A percentile compares a stretch with the other conserved stretches of the same genome.
phyloP scores from a whole-genome alignment of 2,113 vertebrate species.

The Sander vitreus region DNA sequence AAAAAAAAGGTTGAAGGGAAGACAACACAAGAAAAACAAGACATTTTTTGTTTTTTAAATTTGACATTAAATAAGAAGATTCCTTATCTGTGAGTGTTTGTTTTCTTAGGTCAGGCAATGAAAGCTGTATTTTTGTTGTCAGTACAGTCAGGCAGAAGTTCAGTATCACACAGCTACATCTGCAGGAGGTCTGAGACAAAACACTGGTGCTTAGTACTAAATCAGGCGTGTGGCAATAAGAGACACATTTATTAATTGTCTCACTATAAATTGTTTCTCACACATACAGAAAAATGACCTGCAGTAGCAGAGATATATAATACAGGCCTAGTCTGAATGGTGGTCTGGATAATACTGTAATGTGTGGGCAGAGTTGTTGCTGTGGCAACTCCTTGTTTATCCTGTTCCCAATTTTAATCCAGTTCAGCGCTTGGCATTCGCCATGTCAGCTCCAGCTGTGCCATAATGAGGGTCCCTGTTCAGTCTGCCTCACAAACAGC shows the following conservation, averaged over 20 bases:
- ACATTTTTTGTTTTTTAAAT: too few species aligned
- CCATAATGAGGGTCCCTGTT: constrained; percentile 60
- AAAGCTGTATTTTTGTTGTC: background rate
- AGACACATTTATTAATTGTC: background rate
- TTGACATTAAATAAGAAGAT: too few species aligned
- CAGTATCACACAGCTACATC: background rate
- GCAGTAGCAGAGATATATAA: background rate
- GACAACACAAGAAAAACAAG: too few species aligned
- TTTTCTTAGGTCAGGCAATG: background rate
- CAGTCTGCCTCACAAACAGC: constrained; percentile 29
- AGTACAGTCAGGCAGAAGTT: background rate
- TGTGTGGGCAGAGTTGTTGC: constrained; percentile 40
- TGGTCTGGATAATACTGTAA: background rate
- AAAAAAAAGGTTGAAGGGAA: too few species aligned
- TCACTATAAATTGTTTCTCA: too few species aligned
- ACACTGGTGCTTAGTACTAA: background rate
- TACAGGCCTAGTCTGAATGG: background rate
- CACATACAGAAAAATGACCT: background rate
- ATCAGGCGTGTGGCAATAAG: background rate
- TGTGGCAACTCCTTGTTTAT: constrained; percentile 50
- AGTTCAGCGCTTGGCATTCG: constrained; percentile 53
- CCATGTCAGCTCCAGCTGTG: constrained; percentile 66
- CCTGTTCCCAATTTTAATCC: constrained; percentile 40
- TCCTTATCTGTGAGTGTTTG: too few species aligned
- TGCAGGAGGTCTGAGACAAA: constrained; percentile 12